Evolutionary conservation across 2,797 vertebrate species (phyloP).

Genomic region (Prionace glauca): DNA sequence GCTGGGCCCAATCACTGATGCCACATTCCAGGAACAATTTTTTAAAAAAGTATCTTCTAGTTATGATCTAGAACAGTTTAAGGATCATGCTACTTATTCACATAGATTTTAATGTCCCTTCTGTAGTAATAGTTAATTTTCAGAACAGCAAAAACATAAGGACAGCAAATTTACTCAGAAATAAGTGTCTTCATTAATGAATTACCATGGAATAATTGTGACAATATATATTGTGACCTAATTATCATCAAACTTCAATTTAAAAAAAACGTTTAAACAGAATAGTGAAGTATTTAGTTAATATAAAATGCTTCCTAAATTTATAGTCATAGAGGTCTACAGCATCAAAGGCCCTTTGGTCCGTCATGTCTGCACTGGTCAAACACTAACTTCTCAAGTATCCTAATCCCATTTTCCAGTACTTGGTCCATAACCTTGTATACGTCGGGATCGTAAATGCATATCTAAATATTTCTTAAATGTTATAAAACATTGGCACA

Average conservation of each 20-base stretch:
- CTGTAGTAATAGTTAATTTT: neutral
- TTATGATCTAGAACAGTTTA: neutral
- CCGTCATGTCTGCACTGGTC: too few relatives aligned
- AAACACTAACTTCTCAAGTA: too few relatives aligned
- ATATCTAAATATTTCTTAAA: too few relatives aligned
- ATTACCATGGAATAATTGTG: neutral
- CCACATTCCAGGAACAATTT: too few relatives aligned
- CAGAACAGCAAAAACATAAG: neutral
- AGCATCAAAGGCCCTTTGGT: too few relatives aligned
- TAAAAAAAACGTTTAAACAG: neutral
- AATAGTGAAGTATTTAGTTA: neutral
- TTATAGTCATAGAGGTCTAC: too few relatives aligned
- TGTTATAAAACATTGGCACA: too few relatives aligned
- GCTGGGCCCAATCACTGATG: too few relatives aligned
- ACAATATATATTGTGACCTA: neutral
- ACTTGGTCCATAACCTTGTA: too few relatives aligned
- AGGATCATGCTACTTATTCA: too few relatives aligned
- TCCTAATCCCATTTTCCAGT: too few relatives aligned
- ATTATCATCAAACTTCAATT: neutral
- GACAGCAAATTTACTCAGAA: neutral
- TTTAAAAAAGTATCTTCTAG: neutral
- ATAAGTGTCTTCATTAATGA: neutral
- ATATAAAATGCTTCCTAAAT: neutral
- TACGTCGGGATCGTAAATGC: too few relatives aligned
- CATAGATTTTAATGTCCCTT: neutral